Evolutionary conservation across 1,140 invertebrate genomes (phyloP), one percentile per base, ranked within the genome.

Genomic region (Drosophila punjabiensis): DNA sequence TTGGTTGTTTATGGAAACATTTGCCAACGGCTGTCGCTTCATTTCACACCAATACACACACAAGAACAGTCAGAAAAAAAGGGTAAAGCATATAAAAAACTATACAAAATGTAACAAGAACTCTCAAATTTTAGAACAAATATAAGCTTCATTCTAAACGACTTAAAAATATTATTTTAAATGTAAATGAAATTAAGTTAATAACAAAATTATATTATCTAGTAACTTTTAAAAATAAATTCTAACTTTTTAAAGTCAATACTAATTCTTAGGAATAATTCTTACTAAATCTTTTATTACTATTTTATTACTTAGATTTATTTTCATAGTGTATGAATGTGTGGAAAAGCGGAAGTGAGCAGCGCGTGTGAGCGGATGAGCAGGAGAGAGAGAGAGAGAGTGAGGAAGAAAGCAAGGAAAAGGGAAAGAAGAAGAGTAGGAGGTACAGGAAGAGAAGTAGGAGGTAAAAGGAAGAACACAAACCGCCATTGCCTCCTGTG

Each of bases 1-100:
- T 50, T 85, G 84, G 69, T 87, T 87, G 84, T 85, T 84, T 89
- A 89, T 84, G 85, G 85, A 81, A 85, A 89, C 85, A 89, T 88
- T 88, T 89, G 81, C 85, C 87, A 76, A 75, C 67, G 82, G 79
- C 87, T 86, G 87, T 86, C 86, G 81, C 88, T 87, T 88, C 75
- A 87, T 74, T 91, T 87, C 76, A 76, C 81, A 75, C 78, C 60
- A 58, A 48, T n/a, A n/a, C 75, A 66, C 58, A 77, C 45, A 60
- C 62, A 39, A 43, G n/a, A 14, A 55, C 65, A 68, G 64, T 76
- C 33, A 5, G 1, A 5, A 56, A 56, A 56, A 24, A 24, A 24
- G 8, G 33, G 14, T 16, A 16, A 6, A n/a, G 1, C 1, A 6
- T 16, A 9, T 14, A 20, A 4, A 16, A 55, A 55, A 35, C 5